Evolutionary conservation across 2,888 invertebrate genomes (phyloP).

Genomic region (Imbricaverruca yamaguchii): DNA sequence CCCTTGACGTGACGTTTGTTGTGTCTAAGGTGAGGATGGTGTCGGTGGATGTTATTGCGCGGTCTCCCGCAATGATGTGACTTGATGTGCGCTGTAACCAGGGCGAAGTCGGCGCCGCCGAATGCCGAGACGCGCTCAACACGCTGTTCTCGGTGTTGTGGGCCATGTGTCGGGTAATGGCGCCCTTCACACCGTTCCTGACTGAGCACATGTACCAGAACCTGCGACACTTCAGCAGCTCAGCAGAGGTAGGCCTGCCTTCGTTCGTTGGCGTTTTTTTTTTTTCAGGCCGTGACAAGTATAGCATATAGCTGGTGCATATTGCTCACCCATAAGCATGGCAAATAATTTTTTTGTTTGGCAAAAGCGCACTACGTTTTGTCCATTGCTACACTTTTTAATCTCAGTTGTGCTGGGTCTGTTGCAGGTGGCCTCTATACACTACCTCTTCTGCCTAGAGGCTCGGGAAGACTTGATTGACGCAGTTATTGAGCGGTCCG

Average conservation of each 20-base stretch:
- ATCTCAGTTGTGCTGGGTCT: too few relatives aligned
- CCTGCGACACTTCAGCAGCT: slow-evolving; percentile 73
- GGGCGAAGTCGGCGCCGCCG: slow-evolving; percentile 73
- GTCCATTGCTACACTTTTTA: too few relatives aligned
- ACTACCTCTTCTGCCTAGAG: slow-evolving; percentile 82
- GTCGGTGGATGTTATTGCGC: too few relatives aligned
- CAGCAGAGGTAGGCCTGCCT: slow-evolving; percentile 61
- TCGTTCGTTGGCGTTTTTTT: slow-evolving; percentile 24
- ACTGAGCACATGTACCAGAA: slow-evolving; percentile 93
- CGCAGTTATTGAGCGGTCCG: slow-evolving; percentile 76
- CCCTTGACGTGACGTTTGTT: too few relatives aligned
- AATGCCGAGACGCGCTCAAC: slow-evolving; percentile 74
- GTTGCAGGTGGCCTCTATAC: slow-evolving; percentile 63
- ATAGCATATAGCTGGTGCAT: too few relatives aligned
- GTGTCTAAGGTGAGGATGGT: too few relatives aligned
- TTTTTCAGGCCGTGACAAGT: too few relatives aligned
- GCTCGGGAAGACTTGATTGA: slow-evolving; percentile 62
- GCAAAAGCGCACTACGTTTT: too few relatives aligned
- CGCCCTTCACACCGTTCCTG: slow-evolving; percentile 94
- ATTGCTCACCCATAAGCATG: too few relatives aligned
- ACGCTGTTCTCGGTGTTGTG: slow-evolving; percentile 82
- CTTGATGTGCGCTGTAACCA: background rate
- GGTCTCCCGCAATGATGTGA: too few relatives aligned
- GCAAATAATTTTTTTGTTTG: too few relatives aligned
- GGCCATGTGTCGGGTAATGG: slow-evolving; percentile 85